Evolutionary conservation across 2,888 invertebrate genomes (phyloP).

Genomic region (Drosophila affinis): DNA sequence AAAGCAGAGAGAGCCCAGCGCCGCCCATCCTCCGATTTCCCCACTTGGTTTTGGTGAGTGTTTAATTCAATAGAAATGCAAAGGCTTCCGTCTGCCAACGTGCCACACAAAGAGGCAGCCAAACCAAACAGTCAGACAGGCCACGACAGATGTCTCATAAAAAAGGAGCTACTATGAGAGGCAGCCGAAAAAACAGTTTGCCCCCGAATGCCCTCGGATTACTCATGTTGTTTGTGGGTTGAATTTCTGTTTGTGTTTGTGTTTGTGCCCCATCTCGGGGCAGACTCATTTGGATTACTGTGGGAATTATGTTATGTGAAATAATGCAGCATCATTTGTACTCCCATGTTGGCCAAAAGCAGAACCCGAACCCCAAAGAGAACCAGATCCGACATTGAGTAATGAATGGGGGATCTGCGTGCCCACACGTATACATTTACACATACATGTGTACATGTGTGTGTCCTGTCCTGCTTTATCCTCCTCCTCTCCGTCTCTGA

Average conservation of each 20-base stretch:
- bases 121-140: slow-evolving; percentile 26
- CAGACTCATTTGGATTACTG: slow-evolving; percentile 67
- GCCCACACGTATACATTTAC: neutral
- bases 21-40: too few species aligned
- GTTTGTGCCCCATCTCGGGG: neutral
- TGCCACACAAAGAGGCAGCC: slow-evolving; percentile 67
- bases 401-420: slow-evolving; percentile 53
- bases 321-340: slow-evolving; percentile 64
- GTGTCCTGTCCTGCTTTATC: slow-evolving; percentile 2
- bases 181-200: slow-evolving; percentile 3
- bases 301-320: slow-evolving; percentile 72
- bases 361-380: neutral
- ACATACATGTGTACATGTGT: too few species aligned
- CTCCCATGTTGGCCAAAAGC: slow-evolving; percentile 31
- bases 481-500: neutral
- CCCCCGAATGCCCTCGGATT: slow-evolving; percentile 47
- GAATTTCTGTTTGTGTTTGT: slow-evolving; percentile 47
- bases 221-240: slow-evolving; percentile 36
- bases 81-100: slow-evolving; percentile 46
- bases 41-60: slow-evolving; percentile 20
- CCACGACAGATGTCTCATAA: slow-evolving; percentile 26
- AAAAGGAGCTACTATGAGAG: slow-evolving; percentile 7
- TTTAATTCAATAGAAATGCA: slow-evolving; percentile 68
- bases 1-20: neutral
- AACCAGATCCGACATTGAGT: slow-evolving; percentile 53